Percentiles rank a stretch among this genome's conserved stretches.
These are phyloP conservation scores for Marmota flaviventris DNA, from an alignment of 2,113 vertebrate species.

Conservation along the genomic window DNA sequence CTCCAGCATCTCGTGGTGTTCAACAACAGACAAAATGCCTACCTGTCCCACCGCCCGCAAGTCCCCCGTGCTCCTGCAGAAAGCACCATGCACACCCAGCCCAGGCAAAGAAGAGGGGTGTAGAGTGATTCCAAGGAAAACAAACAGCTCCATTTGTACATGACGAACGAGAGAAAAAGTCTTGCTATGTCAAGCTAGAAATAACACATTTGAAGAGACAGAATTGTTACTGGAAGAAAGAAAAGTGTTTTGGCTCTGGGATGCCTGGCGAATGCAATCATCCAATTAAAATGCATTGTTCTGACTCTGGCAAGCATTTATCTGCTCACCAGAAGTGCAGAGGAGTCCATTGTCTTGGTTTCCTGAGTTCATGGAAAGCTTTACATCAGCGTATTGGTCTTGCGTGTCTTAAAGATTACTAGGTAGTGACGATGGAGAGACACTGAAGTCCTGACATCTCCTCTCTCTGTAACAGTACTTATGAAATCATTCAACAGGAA, in stretches of 20 bases:
- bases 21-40: not conserved
- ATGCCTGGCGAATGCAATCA: not conserved
- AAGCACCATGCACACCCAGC: not conserved
- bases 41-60: not conserved
- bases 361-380: not conserved
- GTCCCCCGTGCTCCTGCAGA: accelerated
- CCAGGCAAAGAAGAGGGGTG: not conserved
- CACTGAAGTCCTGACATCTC: not conserved
- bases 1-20: not conserved
- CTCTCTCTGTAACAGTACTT: not conserved
- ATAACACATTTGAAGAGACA: slow-evolving; percentile 48
- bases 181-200: slow-evolving; percentile 17
- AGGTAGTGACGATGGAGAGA: not conserved
- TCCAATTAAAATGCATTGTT: not conserved
- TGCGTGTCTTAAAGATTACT: not conserved
- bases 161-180: not conserved
- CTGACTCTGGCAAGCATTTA: not conserved
- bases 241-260: not conserved
- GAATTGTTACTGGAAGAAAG: not conserved
- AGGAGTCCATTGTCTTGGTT: not conserved
- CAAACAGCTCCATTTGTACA: not conserved
- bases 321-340: not conserved
- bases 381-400: not conserved
- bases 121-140: slow-evolving; percentile 28
- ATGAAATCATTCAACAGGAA: not conserved